These are phyloP conservation scores for Drosophila sproati DNA, from an alignment of 1,140 invertebrate species.

Conservation along the genomic window DNA sequence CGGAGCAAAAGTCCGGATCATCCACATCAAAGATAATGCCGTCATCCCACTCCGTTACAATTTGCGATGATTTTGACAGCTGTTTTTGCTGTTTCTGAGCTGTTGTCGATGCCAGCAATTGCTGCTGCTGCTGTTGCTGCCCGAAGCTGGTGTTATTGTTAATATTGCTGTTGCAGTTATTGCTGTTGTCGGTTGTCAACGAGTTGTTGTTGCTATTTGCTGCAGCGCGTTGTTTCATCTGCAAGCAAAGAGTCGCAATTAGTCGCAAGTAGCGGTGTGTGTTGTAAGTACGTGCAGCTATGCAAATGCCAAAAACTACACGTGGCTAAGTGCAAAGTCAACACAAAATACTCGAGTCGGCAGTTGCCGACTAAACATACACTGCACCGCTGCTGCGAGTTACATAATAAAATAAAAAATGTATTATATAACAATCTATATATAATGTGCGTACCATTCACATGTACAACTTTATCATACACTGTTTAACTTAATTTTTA, in stretches of 20 bases:
- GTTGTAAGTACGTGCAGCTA: conserved; percentile 58
- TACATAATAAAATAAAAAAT: background rate
- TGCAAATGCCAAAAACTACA: conserved; percentile 68
- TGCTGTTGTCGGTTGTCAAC: conserved; percentile 40
- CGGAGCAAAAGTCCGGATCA: conserved; percentile 81
- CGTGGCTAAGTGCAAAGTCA: conserved; percentile 53
- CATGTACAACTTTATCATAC: no score
- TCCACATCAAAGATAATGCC: conserved; percentile 82
- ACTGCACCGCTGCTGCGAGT: background rate
- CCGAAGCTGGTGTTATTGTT: conserved; percentile 26
- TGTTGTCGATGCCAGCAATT: conserved; percentile 28
- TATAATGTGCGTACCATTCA: no score
- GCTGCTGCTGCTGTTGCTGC: conserved; percentile 45
- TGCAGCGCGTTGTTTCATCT: conserved; percentile 71
- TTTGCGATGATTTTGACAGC: conserved; percentile 50
- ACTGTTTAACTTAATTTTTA: no score
- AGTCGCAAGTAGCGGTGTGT: conserved; percentile 12
- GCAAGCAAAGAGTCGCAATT: conserved; percentile 44
- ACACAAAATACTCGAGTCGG: no score
- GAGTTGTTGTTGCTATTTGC: conserved; percentile 57
- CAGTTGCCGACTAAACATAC: conserved; percentile 1
- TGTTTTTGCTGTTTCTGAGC: conserved; percentile 31
- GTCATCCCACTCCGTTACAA: conserved; percentile 83
- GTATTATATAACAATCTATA: background rate
- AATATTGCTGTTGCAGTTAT: conserved; percentile 4